A percentile compares a stretch with the other conserved stretches of the same genome.
These are phyloP conservation scores for Mormoops blainvillei DNA, from an alignment of 2,113 vertebrate species.

Conservation along the genomic window DNA sequence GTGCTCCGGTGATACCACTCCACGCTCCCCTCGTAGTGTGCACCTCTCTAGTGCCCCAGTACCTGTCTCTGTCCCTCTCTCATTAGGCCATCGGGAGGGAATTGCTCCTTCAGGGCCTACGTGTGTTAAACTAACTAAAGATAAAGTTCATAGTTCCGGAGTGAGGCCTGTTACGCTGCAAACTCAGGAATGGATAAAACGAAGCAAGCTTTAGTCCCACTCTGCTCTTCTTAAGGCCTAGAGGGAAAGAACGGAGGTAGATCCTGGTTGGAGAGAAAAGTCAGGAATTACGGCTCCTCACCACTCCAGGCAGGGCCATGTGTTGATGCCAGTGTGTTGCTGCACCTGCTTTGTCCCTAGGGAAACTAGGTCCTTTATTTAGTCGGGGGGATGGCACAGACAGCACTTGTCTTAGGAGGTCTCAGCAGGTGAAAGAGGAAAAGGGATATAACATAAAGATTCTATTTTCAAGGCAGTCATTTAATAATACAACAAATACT, in stretches of 20 bases:
- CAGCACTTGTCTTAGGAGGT: neutral
- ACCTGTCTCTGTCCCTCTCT: neutral
- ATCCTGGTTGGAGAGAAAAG: neutral
- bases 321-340: neutral
- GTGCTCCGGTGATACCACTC: rapidly evolving
- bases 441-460: neutral
- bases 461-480: neutral
- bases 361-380: neutral
- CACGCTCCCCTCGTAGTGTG: rapidly evolving
- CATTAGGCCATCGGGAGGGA: neutral
- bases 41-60: neutral
- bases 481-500: neutral
- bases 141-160: neutral
- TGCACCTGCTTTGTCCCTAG: neutral
- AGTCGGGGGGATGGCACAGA: neutral
- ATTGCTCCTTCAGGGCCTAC: neutral
- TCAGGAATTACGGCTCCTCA: neutral
- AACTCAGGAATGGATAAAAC: neutral
- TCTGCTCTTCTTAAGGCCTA: neutral
- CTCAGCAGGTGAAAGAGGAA: neutral
- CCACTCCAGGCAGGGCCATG: neutral
- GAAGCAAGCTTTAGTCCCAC: neutral
- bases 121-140: neutral
- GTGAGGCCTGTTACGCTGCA: neutral
- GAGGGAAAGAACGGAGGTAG: neutral